Base-by-base conservation (phyloP, 2,888 invertebrate genomes). In the Pammene aurita region DNA sequence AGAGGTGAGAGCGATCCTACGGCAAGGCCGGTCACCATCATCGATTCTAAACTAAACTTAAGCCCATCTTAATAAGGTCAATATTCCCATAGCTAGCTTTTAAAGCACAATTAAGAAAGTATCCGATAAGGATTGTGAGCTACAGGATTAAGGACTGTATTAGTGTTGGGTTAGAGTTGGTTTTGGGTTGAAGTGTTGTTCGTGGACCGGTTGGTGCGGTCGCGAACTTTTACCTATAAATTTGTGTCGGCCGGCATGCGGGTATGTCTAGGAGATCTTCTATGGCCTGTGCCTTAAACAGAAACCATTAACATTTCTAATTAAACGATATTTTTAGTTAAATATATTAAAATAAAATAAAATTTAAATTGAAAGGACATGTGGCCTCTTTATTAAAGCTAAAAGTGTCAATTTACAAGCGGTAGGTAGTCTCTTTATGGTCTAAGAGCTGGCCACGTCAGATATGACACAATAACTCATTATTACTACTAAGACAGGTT, bases 191-290 rank as follows among this genome's bases (percentile, higher is more conserved):
- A 34, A 72, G 13, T 65, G 60, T 50, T 75, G 67, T 71, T 61
- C 78, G 77, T 54, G 54, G 77, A 91, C 90, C 89, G 91, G 91
- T 92, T 87, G 80, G 85, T 73, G 83, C 85, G 90, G 90, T 90
- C 91, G 92, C 92, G 92, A 92, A 92, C 92, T 92, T 92, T 92
- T 92, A 91, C 92, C 92, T 92, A 92, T 92, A 92, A 92, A 92
- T 92, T 92, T 89, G 89, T 91, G 91, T 89, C 90, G 89, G 86
- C 85, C 81, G 85, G 85, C 85, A 84, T 83, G 83, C 86, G 81
- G 84, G 80, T 80, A 66, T 52, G 85, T 88, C 87, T 90, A 90
- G 88, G 84, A 87, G 85, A 84, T 84, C 81, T 68, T 82, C 77
- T 78, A 77, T 79, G 75, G 76, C 73, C 76, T 77, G 77, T 76